Evolutionary conservation across 2,113 vertebrate species (phyloP).

Genomic region (Dicentrarchus labrax): DNA sequence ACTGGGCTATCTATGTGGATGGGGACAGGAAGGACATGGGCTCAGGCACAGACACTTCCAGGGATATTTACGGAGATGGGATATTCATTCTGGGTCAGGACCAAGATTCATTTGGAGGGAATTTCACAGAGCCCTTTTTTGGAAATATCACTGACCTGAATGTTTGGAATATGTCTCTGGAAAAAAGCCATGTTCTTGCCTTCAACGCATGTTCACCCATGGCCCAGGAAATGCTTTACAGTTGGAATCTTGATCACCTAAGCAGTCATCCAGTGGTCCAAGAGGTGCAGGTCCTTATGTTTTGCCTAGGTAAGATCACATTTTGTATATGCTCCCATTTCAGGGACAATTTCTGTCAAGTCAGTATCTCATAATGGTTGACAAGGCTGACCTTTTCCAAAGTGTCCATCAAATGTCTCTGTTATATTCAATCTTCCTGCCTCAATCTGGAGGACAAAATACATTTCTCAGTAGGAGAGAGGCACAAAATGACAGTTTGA

Average conservation of each 20-base stretch:
- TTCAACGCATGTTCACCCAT: constrained; percentile 80
- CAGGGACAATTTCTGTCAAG: background rate
- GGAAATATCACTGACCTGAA: constrained; percentile 91
- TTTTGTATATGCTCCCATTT: background rate
- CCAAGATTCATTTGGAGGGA: constrained; percentile 92
- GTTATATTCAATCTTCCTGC: background rate
- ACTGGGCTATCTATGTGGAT: constrained; percentile 87
- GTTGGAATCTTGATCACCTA: constrained; percentile 80
- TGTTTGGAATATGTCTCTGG: constrained; percentile 85
- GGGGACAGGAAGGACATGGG: constrained; percentile 81
- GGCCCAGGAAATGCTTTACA: constrained; percentile 79
- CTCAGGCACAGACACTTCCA: constrained; percentile 61
- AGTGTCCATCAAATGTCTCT: background rate
- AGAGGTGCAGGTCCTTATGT: constrained; percentile 67
- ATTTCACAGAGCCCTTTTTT: constrained; percentile 92
- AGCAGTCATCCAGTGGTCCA: constrained; percentile 78
- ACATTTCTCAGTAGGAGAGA: background rate
- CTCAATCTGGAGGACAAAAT: background rate
- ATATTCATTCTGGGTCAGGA: constrained; percentile 93
- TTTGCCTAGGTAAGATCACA: constrained; percentile 85
- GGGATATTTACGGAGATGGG: constrained; percentile 85
- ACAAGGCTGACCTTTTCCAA: background rate
- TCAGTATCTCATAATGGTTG: background rate
- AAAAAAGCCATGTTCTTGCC: constrained; percentile 77
- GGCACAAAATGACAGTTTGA: background rate